phyloP scores from a whole-genome alignment of 2,888 invertebrate genomes.

The Pammene fasciana region DNA sequence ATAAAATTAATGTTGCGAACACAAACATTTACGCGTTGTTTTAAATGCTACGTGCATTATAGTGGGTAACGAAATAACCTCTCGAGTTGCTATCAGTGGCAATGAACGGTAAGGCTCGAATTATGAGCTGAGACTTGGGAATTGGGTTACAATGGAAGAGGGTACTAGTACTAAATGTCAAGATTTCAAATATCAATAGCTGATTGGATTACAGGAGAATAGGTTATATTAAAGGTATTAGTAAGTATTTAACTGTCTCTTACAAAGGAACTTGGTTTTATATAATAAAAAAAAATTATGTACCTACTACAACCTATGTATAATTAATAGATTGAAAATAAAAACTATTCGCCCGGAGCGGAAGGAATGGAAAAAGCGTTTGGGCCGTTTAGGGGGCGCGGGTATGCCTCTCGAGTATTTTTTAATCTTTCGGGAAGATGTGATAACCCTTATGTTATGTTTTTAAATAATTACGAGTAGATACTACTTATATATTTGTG shows the following conservation, averaged over 20 bases:
- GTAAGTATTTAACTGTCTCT: too few species aligned
- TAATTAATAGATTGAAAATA: slow-evolving; percentile 9
- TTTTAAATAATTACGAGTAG: neutral
- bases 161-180: neutral
- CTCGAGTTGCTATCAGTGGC: slow-evolving; percentile 19
- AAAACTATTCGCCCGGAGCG: slow-evolving; percentile 1
- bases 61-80: slow-evolving; percentile 25
- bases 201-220: neutral
- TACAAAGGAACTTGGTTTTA: too few species aligned
- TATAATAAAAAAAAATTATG: too few species aligned
- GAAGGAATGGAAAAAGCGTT: neutral
- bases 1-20: slow-evolving; percentile 40
- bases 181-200: neutral
- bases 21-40: slow-evolving; percentile 31
- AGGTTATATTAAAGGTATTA: too few species aligned
- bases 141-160: slow-evolving; percentile 1
- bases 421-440: neutral
- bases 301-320: too few species aligned
- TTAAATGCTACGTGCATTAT: slow-evolving; percentile 38
- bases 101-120: slow-evolving; percentile 28
- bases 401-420: neutral
- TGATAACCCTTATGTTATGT: neutral
- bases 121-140: slow-evolving; percentile 10
- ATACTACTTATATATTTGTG: too few species aligned
- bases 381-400: neutral